These are phyloP conservation scores for Pomacea canaliculata DNA, from an alignment of 2,888 invertebrate species.

Conservation along the genomic window DNA sequence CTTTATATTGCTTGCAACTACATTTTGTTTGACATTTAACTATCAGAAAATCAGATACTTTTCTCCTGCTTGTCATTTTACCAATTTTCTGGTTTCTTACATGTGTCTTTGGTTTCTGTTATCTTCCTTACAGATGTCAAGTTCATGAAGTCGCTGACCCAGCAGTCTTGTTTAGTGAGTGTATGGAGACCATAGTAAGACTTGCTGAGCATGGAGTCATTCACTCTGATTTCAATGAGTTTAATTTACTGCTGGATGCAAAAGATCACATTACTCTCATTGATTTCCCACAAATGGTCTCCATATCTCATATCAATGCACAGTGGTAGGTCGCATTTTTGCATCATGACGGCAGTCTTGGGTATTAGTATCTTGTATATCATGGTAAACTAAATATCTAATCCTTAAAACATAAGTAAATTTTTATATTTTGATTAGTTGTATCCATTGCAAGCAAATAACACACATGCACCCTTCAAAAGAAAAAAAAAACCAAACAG, in stretches of 20 bases:
- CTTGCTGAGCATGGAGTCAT: slow-evolving; percentile 96
- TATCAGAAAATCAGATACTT: too few species aligned
- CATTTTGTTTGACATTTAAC: too few species aligned
- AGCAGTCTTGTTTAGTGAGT: slow-evolving; percentile 87
- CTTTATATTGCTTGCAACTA: too few species aligned
- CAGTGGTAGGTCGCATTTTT: slow-evolving; percentile 75
- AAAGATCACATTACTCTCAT: slow-evolving; percentile 83
- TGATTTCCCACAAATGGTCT: slow-evolving; percentile 99
- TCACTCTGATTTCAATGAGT: slow-evolving; percentile 99
- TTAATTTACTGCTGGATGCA: slow-evolving; percentile 89
- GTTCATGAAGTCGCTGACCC: slow-evolving; percentile 78
- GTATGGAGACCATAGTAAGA: slow-evolving; percentile 92
- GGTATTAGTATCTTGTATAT: background rate
- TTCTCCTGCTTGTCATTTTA: background rate
- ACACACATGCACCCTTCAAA: too few species aligned
- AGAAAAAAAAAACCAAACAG: too few species aligned
- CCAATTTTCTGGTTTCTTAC: background rate
- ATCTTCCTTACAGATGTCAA: slow-evolving; percentile 66
- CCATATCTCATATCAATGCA: slow-evolving; percentile 92
- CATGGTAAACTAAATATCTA: background rate
- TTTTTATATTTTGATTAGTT: background rate
- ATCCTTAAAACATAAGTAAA: background rate
- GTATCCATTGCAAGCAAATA: background rate
- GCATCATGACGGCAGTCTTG: background rate
- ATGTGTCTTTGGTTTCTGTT: background rate